A percentile compares a stretch with the other conserved stretches of the same genome.
Evolutionary conservation across 37 sponge, comb jelly and placozoan species (phyloP).

Genomic region (Geodia barretti): DNA sequence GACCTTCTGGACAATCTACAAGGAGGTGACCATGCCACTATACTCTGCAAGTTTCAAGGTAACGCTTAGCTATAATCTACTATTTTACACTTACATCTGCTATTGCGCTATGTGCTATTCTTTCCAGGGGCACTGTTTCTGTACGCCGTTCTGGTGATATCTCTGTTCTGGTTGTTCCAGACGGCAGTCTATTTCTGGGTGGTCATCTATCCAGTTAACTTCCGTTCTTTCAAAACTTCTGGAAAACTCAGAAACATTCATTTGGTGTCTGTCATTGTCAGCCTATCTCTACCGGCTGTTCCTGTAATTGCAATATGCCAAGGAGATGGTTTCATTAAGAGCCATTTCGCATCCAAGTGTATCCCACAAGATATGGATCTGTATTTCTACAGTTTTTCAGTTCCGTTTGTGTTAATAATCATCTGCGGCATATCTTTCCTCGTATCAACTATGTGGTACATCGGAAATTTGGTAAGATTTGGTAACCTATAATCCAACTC

Average conservation of each 20-base stretch:
- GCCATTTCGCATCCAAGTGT: background rate
- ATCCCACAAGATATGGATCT: background rate
- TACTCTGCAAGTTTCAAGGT: background rate
- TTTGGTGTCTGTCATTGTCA: background rate
- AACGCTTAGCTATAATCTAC: no score
- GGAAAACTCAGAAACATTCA: background rate
- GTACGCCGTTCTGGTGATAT: background rate
- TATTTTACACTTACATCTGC: no score
- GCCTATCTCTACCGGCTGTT: background rate
- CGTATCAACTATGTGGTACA: background rate
- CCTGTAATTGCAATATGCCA: background rate
- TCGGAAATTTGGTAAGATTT: background rate
- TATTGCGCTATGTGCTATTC: background rate
- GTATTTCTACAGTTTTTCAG: background rate
- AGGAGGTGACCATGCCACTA: background rate
- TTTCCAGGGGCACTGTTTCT: background rate
- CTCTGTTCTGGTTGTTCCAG: background rate
- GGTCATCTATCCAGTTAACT: background rate
- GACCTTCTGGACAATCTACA: background rate
- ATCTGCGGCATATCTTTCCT: background rate
- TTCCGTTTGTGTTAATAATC: background rate
- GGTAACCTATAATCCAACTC: background rate
- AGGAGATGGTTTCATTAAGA: background rate
- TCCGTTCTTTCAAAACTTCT: background rate
- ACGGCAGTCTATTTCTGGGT: background rate